Percentiles rank a stretch among this genome's conserved stretches.
Conservation (phyloP, 2,113 vertebrate genomes). For the Neolamprologus kungweensis region DNA sequence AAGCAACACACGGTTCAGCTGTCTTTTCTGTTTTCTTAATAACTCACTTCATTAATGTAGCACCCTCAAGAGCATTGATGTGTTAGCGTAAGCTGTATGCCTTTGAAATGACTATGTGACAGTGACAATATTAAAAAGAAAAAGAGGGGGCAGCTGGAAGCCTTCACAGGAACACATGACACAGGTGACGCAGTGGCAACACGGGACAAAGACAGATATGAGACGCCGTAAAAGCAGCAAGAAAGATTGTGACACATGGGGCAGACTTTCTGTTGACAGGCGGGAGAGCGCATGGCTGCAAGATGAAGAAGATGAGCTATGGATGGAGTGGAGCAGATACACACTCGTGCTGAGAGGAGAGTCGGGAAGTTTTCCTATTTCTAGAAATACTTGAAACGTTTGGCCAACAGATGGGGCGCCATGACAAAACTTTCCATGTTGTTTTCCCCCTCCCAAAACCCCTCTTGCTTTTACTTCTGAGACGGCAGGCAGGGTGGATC, state of each 20-base stretch:
- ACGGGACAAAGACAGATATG: slow-evolving; percentile 35
- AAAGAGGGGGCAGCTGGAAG: not conserved
- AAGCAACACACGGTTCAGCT: not conserved
- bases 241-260: slow-evolving; percentile 12
- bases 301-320: slow-evolving; percentile 26
- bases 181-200: slow-evolving; percentile 10
- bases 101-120: slow-evolving; percentile 30
- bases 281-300: not conserved
- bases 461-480: not conserved
- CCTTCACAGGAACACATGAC: slow-evolving; percentile 12
- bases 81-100: slow-evolving; percentile 7
- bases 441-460: not conserved
- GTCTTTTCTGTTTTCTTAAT: not conserved
- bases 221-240: slow-evolving; percentile 1
- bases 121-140: not conserved
- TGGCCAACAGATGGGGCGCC: not conserved
- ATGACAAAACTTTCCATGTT: not conserved
- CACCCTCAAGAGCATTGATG: slow-evolving; percentile 11
- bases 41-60: not conserved
- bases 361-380: not conserved
- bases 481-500: not conserved
- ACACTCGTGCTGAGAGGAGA: slow-evolving; percentile 11
- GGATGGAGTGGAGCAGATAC: slow-evolving; percentile 15
- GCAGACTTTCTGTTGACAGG: not conserved
- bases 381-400: not conserved